Evolutionary conservation across 2,888 invertebrate genomes (phyloP), one percentile per base, ranked within the genome.

Genomic region (Stictocephala bisonia): DNA sequence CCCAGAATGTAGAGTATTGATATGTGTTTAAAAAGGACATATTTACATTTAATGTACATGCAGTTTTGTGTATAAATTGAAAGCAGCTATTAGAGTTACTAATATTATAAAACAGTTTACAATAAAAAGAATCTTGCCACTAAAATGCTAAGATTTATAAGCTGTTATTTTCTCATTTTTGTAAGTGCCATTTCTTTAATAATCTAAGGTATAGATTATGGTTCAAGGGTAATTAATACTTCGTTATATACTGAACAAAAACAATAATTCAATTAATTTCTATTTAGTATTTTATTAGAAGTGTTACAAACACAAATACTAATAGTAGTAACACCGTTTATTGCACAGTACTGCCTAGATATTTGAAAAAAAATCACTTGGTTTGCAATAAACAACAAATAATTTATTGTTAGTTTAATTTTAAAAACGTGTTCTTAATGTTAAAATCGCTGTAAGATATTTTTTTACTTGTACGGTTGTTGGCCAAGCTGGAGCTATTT

Each of bases 371-470:
- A 26, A 31, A 64, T 48, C 24, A 60, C 48, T 48, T 64, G 27
- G 53, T 71, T 71, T 64, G 71, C 73, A 69, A 73, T 73, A 69
- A 69, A 70, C 27, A 70, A 48, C 40, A 73, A n/a, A 73, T 60
- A 58, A 60, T 60, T 50, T 69, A 60, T 68, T 50, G 50, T 72
- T 53, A 68, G 41, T 58, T 67, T 69, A 60, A 13, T 31, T 50
- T 68, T 50, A 18, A 69, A n/a, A 70, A 58, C 64, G 53, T 73
- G 53, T 69, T 72, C 66, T 72, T 66, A 72, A 67, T 73, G 73
- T 73, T 67, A 60, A 73, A 73, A 73, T 73, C 58, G 67, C 60
- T 73, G 73, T 73, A 73, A 73, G 69, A 73, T 73, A 73, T 73
- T 73, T 73, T 73, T 73, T 73, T 73, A 73, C 73, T 60, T 73